Conservation (phyloP, 2,888 invertebrate species). For the Agrotis ipsilon region DNA sequence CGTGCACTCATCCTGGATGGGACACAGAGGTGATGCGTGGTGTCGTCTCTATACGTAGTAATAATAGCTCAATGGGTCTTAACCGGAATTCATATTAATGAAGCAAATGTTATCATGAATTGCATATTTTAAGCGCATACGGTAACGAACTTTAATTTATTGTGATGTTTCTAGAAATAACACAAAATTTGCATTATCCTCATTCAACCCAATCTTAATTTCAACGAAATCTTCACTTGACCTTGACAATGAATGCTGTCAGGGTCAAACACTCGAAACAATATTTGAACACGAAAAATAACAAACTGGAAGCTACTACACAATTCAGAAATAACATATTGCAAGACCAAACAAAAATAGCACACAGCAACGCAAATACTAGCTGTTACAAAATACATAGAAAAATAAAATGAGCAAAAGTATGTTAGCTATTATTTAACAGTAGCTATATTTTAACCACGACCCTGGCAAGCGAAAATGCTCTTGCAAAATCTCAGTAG, state of each 20-base stretch:
- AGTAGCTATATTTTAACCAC: constrained; percentile 41
- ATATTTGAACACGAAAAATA: background rate
- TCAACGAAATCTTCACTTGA: constrained; percentile 34
- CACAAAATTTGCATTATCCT: constrained; percentile 24
- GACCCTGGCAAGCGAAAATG: constrained; percentile 53
- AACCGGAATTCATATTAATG: background rate
- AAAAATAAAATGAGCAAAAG: constrained; percentile 33
- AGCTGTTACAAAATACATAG: constrained; percentile 38
- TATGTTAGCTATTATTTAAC: constrained; percentile 48
- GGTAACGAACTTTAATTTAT: constrained; percentile 7
- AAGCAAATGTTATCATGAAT: background rate
- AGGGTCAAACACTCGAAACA: constrained; percentile 24
- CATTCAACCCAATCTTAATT: constrained; percentile 12
- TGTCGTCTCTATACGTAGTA: too few species aligned
- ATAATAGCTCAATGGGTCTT: too few species aligned
- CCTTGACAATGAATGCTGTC: constrained; percentile 45
- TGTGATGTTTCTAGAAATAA: constrained; percentile 3
- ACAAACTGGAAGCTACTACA: constrained; percentile 4
- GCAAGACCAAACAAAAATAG: constrained; percentile 30
- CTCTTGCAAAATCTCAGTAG: constrained; percentile 57
- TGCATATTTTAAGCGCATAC: background rate
- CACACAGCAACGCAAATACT: constrained; percentile 5
- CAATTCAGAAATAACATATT: constrained; percentile 11
- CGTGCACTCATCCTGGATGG: too few species aligned
- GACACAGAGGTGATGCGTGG: too few species aligned